Evolutionary conservation across 1,140 invertebrate genomes (phyloP), one percentile per base, ranked within the genome.

Genomic region (Neodiprion lecontei): DNA sequence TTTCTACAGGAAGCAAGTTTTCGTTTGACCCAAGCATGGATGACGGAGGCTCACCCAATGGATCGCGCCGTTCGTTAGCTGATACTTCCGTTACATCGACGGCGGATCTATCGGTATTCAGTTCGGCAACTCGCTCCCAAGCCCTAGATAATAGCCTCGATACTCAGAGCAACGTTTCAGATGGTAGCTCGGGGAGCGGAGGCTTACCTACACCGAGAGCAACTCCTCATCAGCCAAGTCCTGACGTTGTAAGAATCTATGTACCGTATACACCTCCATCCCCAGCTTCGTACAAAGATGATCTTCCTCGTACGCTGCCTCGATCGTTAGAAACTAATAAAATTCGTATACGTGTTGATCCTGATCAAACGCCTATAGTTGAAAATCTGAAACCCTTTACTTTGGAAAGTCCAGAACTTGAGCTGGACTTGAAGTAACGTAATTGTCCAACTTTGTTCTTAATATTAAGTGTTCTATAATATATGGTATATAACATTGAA

Each of bases 11-110:
- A 80, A 92, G 92, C 77, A 93, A 92, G 86, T 92, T 91, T 80
- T 93, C 92, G 14, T 91, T 92, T 80, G 92, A 93, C 83, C 91
- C 90, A 48, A 92, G 92, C 80, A 89, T 93, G 70, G 92, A 93
- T 70, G 92, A 94, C 76, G 91, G 90, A 61, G 91, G 91, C 82
- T 93, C 92, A 70, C 86, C 92, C 23, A 90, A 90, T 72, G 92
- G 93, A 23, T 95, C 94, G 7, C 88, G 94, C 72, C 91, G 93
- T 23, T 96, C 94, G 47, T 88, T 96, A 50, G 94, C 94, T 12
- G 94, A 95, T 78, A 96, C 95, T 3, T 95, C 94, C 72, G 93
- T 95, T 21, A 96, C 94, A 1, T 96, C 95, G 11, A 95, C 94
- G 5, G 94, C 94, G 2, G 94, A 95, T 85, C 86, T 95, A 23